These are phyloP conservation scores for Porites rus DNA, from an alignment of 92 coral and sea anemone species.

Conservation along the genomic window DNA sequence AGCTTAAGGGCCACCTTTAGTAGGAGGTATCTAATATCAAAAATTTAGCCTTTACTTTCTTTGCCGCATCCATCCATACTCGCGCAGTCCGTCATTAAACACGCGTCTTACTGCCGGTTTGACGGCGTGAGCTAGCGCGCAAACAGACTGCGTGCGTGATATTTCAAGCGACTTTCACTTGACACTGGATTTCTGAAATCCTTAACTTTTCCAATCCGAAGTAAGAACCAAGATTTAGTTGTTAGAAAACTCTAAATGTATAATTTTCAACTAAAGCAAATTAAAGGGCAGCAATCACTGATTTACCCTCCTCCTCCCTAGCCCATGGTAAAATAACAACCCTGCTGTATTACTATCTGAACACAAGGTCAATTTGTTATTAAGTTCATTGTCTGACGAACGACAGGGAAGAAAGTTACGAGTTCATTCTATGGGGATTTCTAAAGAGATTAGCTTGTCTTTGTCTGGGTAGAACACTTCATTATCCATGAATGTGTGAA, in stretches of 20 bases:
- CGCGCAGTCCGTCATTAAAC: background rate
- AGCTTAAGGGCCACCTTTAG: conserved; percentile 5
- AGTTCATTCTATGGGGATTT: background rate
- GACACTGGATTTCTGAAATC: too few species aligned
- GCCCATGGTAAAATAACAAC: too few species aligned
- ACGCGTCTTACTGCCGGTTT: background rate
- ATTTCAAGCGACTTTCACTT: too few species aligned
- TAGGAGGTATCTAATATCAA: conserved; percentile 6
- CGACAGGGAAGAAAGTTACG: background rate
- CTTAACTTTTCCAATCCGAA: background rate
- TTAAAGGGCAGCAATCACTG: background rate
- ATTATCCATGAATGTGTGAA: background rate
- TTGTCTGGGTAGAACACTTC: background rate
- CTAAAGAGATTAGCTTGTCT: background rate
- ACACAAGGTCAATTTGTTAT: background rate
- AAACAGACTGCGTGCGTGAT: background rate
- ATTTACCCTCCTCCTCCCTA: too few species aligned
- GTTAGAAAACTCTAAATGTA: background rate
- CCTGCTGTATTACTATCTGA: background rate
- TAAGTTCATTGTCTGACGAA: background rate
- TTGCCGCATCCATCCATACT: background rate
- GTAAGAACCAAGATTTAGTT: background rate
- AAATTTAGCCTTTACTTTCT: background rate
- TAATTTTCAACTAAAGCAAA: background rate
- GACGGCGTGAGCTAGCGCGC: background rate